A percentile compares a stretch with the other conserved stretches of the same genome.
Conservation (phyloP, 2,888 invertebrate genomes). For the Pheosia tremula region DNA sequence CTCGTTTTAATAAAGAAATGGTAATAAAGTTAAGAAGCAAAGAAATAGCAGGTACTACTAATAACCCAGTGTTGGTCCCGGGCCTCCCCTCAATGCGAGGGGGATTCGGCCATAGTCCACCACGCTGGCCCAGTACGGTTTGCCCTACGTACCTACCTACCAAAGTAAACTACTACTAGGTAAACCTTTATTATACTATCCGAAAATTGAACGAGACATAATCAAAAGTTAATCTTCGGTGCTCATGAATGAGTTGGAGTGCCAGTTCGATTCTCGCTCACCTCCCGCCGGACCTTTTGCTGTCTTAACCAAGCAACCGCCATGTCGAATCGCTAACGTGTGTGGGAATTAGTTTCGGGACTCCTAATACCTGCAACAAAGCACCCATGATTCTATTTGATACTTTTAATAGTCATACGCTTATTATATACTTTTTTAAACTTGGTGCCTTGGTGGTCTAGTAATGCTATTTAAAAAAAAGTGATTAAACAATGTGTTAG, state of each 20-base stretch:
- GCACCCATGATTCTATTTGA: constrained; percentile 19
- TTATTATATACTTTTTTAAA: constrained; percentile 8
- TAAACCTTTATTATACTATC: too few relatives aligned
- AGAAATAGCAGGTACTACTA: too few relatives aligned
- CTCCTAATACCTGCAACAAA: constrained; percentile 36
- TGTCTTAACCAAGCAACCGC: constrained; percentile 39
- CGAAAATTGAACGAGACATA: background rate
- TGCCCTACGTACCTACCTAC: too few relatives aligned
- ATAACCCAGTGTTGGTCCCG: too few relatives aligned
- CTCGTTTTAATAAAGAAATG: too few relatives aligned
- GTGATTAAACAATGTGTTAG: too few relatives aligned
- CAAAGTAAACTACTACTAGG: too few relatives aligned
- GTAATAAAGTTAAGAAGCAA: too few relatives aligned
- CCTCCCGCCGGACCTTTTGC: constrained; percentile 24
- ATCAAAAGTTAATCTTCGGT: constrained; percentile 19
- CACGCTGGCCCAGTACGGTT: too few relatives aligned
- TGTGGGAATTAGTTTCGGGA: constrained; percentile 46
- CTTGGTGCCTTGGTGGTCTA: constrained; percentile 2
- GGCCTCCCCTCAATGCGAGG: too few relatives aligned
- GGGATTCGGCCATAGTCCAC: too few relatives aligned
- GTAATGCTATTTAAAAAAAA: background rate
- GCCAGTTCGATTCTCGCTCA: constrained; percentile 22
- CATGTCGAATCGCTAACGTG: constrained; percentile 50
- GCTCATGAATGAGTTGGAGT: constrained; percentile 28
- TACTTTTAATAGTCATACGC: constrained; percentile 18